Conservation (phyloP, 2,888 invertebrate species). For the Neoascia interrupta region DNA sequence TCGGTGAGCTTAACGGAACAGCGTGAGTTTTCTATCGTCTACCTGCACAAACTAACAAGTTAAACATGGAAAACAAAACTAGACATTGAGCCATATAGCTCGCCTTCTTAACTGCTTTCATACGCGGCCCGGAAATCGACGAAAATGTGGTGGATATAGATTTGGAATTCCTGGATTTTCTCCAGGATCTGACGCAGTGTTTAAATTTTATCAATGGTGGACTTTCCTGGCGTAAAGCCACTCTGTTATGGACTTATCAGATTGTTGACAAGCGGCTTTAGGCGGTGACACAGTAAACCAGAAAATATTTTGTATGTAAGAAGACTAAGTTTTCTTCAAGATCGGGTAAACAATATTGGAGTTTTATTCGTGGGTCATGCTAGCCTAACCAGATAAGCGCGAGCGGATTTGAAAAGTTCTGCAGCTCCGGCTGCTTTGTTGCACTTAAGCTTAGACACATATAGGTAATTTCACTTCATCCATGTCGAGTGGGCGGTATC, state of each 20-base stretch:
- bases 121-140: slow-evolving; percentile 6
- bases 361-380: too few species aligned
- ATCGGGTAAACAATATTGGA: too few species aligned
- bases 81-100: not conserved
- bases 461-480: too few species aligned
- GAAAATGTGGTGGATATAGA: not conserved
- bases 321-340: not conserved
- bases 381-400: too few species aligned
- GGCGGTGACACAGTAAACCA: not conserved
- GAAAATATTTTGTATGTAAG: not conserved
- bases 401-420: too few species aligned
- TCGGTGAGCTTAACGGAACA: not conserved
- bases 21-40: not conserved
- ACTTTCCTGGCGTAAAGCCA: not conserved
- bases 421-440: too few species aligned
- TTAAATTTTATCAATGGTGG: not conserved
- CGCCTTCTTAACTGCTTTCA: not conserved
- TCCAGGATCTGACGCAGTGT: not conserved
- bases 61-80: too few species aligned
- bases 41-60: not conserved
- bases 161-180: not conserved
- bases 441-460: too few species aligned
- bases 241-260: not conserved
- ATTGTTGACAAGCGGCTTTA: not conserved
- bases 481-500: too few species aligned